Conservation (phyloP, 2,888 invertebrate genomes). For the Cryptus armator region DNA sequence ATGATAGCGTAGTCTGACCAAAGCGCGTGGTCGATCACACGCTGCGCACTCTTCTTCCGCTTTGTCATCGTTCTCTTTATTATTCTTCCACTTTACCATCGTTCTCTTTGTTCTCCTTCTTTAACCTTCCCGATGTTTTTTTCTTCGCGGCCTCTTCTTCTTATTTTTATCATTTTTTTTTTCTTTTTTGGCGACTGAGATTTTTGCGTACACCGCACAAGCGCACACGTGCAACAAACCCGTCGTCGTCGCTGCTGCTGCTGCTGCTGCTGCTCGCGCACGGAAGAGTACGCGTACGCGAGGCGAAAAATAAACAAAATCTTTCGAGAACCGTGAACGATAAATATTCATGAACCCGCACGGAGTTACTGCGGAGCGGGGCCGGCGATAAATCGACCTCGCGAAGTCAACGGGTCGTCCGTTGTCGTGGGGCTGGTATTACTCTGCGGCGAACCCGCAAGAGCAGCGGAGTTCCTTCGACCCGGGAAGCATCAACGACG, state of each 20-base stretch:
- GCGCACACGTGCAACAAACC: conserved; percentile 20
- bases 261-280: neutral
- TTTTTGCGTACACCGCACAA: conserved; percentile 10
- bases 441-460: conserved; percentile 36
- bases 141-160: neutral
- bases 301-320: conserved; percentile 71
- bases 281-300: conserved; percentile 51
- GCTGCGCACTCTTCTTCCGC: conserved; percentile 35
- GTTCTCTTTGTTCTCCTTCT: neutral
- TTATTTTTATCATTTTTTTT: conserved; percentile 9
- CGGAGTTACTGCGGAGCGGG: conserved; percentile 54
- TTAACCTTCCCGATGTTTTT: neutral
- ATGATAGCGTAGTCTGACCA: conserved; percentile 30
- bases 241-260: conserved; percentile 35
- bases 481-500: conserved; percentile 60
- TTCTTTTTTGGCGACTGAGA: neutral
- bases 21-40: conserved; percentile 28
- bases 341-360: conserved; percentile 76
- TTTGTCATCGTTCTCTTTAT: neutral
- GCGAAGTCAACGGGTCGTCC: conserved; percentile 75
- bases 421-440: conserved; percentile 44
- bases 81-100: conserved; percentile 2
- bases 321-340: conserved; percentile 69
- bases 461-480: conserved; percentile 42
- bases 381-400: conserved; percentile 74